Conservation (phyloP, 2,113 vertebrate genomes). For the Anolis carolinensis region DNA sequence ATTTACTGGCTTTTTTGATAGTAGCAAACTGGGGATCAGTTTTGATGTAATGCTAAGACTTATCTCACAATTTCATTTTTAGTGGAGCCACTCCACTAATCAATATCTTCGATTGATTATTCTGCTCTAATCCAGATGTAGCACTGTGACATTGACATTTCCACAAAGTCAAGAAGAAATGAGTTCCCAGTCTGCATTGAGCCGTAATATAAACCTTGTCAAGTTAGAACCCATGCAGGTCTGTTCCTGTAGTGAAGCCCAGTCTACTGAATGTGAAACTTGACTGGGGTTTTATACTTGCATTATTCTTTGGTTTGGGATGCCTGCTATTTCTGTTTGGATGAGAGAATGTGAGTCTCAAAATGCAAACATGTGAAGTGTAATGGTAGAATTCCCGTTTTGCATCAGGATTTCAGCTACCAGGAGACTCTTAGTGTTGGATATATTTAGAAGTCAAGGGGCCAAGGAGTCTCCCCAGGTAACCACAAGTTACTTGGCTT, state of each 20-base stretch:
- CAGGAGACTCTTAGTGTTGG: not conserved
- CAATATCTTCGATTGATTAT: too few relatives aligned
- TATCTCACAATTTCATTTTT: too few relatives aligned
- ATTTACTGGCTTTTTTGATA: too few relatives aligned
- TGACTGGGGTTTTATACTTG: not conserved
- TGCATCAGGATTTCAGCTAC: not conserved
- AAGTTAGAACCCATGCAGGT: not conserved
- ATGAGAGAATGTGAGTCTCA: not conserved
- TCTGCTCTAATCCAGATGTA: too few relatives aligned
- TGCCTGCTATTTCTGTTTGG: not conserved
- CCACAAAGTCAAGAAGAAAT: not conserved
- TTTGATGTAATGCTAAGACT: too few relatives aligned
- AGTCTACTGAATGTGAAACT: not conserved
- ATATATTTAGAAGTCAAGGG: not conserved
- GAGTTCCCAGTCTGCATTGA: not conserved
- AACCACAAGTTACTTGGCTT: not conserved
- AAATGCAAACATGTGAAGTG: not conserved
- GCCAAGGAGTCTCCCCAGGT: not conserved
- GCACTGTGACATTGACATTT: too few relatives aligned
- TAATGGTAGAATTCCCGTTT: not conserved
- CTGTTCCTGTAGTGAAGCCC: not conserved
- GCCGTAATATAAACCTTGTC: not conserved
- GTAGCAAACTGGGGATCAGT: too few relatives aligned
- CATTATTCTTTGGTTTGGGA: not conserved
- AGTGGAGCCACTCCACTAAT: too few relatives aligned